Evolutionary conservation across 2,113 vertebrate species (phyloP).

Genomic region (Coracopsis vasa): DNA sequence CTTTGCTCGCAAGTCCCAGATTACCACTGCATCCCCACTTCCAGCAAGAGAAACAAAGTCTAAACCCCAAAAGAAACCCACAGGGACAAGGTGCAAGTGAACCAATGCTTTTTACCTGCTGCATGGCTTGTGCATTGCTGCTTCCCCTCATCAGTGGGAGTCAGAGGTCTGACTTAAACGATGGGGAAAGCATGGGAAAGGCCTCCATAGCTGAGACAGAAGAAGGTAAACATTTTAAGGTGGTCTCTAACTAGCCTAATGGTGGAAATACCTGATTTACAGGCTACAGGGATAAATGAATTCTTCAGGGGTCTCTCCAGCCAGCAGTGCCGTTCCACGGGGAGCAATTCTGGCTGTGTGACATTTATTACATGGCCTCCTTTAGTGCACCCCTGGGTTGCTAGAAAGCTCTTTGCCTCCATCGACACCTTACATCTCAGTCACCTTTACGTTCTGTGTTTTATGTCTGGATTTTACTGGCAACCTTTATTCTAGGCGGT

Average conservation of each 20-base stretch:
- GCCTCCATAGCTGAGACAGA: not conserved
- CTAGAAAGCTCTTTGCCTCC: not conserved
- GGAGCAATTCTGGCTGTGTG: not conserved
- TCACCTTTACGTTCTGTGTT: not conserved
- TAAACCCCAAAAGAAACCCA: not conserved
- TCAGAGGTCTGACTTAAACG: not conserved
- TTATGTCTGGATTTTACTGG: not conserved
- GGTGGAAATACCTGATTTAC: not conserved
- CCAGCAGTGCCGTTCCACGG: accelerated
- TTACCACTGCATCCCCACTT: not conserved
- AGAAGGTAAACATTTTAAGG: not conserved
- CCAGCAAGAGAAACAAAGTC: not conserved
- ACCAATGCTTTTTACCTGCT: not conserved
- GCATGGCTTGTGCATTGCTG: not conserved
- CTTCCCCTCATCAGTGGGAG: not conserved
- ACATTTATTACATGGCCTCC: not conserved
- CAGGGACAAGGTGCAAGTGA: not conserved
- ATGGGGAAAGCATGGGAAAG: not conserved
- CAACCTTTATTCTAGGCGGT: not conserved
- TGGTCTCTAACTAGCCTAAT: not conserved
- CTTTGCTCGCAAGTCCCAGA: not conserved
- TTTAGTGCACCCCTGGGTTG: not conserved
- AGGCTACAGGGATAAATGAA: not conserved
- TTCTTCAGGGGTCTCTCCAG: not conserved
- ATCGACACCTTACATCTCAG: not conserved